These are phyloP conservation scores for Armadillidium nasatum DNA, from an alignment of 1,140 invertebrate species.

Conservation along the genomic window DNA sequence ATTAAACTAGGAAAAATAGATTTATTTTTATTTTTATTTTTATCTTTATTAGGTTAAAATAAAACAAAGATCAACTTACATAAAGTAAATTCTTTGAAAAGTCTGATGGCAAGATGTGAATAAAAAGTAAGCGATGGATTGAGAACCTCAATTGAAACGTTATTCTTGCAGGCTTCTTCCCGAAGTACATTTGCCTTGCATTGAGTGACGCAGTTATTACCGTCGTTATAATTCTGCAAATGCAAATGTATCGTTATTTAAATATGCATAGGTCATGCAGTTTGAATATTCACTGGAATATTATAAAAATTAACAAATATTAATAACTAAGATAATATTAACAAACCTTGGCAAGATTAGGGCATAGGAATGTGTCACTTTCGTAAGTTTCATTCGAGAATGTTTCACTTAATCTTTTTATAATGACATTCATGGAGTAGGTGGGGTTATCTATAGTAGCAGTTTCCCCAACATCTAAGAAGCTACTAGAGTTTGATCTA, in stretches of 20 bases:
- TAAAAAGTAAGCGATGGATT: constrained; percentile 23
- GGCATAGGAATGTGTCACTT: too few relatives aligned
- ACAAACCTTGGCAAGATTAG: too few relatives aligned
- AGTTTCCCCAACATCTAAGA: too few relatives aligned
- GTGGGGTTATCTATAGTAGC: too few relatives aligned
- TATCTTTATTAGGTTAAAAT: too few relatives aligned
- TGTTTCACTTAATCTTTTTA: too few relatives aligned
- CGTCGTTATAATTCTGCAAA: neutral
- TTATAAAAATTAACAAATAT: neutral
- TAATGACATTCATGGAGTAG: too few relatives aligned
- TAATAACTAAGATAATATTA: too few relatives aligned
- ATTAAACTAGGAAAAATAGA: too few relatives aligned
- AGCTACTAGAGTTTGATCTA: too few relatives aligned
- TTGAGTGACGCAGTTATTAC: neutral
- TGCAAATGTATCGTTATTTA: neutral
- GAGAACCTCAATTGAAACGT: constrained; percentile 4
- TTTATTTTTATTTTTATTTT: too few relatives aligned
- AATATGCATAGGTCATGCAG: neutral
- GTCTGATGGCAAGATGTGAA: constrained; percentile 12
- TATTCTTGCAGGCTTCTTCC: constrained; percentile 20
- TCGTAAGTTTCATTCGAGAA: too few relatives aligned
- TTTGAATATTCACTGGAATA: neutral
- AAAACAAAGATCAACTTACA: neutral
- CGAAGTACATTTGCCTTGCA: constrained; percentile 4
- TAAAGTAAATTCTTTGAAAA: constrained; percentile 22